Evolutionary conservation across 1,140 invertebrate species (phyloP), one percentile per base, ranked within the genome.

Genomic region (Trichoplusia ni): DNA sequence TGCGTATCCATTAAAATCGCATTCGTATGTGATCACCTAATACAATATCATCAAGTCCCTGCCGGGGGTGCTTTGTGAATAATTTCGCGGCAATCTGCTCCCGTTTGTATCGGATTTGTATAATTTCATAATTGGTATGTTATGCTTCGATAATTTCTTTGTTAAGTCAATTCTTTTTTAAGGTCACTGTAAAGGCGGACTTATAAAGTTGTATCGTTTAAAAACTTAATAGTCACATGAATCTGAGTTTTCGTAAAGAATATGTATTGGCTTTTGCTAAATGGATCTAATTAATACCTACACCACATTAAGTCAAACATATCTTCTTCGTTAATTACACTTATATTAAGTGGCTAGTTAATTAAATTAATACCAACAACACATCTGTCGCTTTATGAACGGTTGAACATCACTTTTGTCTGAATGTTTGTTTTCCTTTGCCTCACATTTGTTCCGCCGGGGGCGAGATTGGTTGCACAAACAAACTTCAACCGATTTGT

Each of bases 1-100:
- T 40, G 56, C 65, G 77, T 81, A 89, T 89, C 90, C 87, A 90
- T 91, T 90, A 91, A 91, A 90, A 84, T 86, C 86, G 80, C 78
- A 91, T 91, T 90, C 89, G 89, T 91, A 86, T 90, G 89, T 90
- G 90, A 91, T 91, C 90, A 88, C 87, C 87, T 90, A 88, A 91
- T 90, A 91, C 90, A 91, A 91, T 91, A 90, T 90, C 87, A 90
- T 90, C 87, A 87, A 88, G 85, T 90, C 83, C 79, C 35, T 53
- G 73, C 79, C 74, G 54, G 74, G 85, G 81, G 78, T 73, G 79
- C 77, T 85, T 84, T 85, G 84, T 90, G 87, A 90, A 88, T 90
- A 90, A 90, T 88, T 88, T 87, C 82, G 73, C 81, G 82, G 82
- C 85, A 90, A 88, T 88, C 85, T 89, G 86, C 79, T 88, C 80